Evolutionary conservation across 2,888 invertebrate genomes (phyloP), one percentile per base, ranked within the genome.

Genomic region (Microdon myrmicae): DNA sequence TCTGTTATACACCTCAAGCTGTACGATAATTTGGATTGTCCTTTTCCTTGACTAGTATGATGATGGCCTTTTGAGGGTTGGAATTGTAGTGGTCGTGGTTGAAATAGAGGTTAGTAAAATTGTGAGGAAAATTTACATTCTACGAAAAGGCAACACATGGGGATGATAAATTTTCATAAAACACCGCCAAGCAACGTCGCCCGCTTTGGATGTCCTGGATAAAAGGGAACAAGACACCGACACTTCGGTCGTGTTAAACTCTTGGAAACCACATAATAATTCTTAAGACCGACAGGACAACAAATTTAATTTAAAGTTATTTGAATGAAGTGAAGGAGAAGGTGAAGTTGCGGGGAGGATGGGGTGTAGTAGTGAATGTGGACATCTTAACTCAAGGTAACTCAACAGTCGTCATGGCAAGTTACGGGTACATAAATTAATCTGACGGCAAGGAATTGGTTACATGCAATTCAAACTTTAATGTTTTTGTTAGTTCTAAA

Each of bases 191-290:
- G 39, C 55, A 28, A 31, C 28, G 8, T 37, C 29, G 45, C 32
- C 44, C 34, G 19, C 29, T 9, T 14, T 20, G 9, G 4, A 20
- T 14, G 4, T 29, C 23, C 10, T 3, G 16, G 7, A 20, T 39
- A 55, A 31, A 34, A 39, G n/a, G 51, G 64, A 64, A 58, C 58
- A 64, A 39, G 58, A 64, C 53, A 64, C 56, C 64, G 58, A 64
- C 58, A 64, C 58, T 49, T 64, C n/a, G n/a, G n/a, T n/a, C 64
- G 64, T 68, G 68, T 67, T 67, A 64, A 69, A 68, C 70, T 70
- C 71, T 68, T 72, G 71, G 68, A 74, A 76, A 75, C 75, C 76
- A 73, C 76, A 76, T 72, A 67, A 69, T 69, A 69, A 67, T 75
- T 75, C 73, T 76, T 71, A 70, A 74, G 75, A 73, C 64, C 58